A percentile compares a stretch with the other conserved stretches of the same genome.
These are phyloP conservation scores for Nanorana parkeri DNA, from an alignment of 2,113 vertebrate genomes.

Conservation along the genomic window DNA sequence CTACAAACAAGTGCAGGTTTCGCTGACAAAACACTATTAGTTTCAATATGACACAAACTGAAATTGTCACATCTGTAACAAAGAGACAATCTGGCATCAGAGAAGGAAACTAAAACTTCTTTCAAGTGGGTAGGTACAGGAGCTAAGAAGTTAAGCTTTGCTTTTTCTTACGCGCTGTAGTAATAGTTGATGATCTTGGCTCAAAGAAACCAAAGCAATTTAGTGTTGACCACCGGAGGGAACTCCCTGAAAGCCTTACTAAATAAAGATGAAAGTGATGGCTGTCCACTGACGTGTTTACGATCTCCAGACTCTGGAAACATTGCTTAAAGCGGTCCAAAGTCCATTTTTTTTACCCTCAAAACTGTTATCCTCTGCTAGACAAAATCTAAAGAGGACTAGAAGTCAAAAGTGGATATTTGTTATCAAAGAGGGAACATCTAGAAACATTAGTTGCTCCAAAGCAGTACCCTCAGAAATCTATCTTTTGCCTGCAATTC, in stretches of 20 bases:
- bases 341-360: background rate
- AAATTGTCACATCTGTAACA: background rate
- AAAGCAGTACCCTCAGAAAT: too few species aligned
- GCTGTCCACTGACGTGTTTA: conserved; percentile 17
- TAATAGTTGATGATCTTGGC: conserved; percentile 28
- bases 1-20: background rate
- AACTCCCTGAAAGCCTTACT: conserved; percentile 40
- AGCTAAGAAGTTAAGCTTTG: background rate
- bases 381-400: background rate
- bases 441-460: too few species aligned
- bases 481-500: too few species aligned
- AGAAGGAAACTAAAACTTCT: background rate
- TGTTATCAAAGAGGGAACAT: too few species aligned
- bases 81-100: background rate
- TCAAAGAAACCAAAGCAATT: conserved; percentile 36
- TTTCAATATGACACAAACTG: conserved; percentile 16
- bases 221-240: conserved; percentile 37
- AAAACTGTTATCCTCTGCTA: background rate
- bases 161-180: conserved; percentile 2
- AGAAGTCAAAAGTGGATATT: too few species aligned
- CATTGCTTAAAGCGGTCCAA: background rate
- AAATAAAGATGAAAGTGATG: conserved; percentile 34
- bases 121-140: conserved; percentile 18
- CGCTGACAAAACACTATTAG: background rate
- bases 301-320: background rate